These are phyloP conservation scores for Salvelinus fontinalis DNA, from an alignment of 2,113 vertebrate species.

Conservation along the genomic window DNA sequence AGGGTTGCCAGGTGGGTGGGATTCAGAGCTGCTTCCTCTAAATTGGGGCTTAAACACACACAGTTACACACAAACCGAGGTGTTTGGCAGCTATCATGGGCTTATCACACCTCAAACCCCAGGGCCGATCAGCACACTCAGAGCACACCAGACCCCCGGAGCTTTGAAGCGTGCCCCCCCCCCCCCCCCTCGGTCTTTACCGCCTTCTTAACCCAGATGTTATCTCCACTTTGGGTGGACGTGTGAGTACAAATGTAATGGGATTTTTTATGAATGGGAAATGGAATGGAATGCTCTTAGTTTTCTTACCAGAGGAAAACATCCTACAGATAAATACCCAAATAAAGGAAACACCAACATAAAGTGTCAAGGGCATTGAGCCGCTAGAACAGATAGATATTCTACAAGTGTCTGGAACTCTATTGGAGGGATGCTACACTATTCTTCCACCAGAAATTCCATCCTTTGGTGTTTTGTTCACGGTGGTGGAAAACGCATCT, in stretches of 20 bases:
- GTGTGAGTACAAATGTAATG: constrained; percentile 53
- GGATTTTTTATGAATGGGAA: constrained; percentile 44
- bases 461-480: too few species aligned
- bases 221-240: constrained; percentile 66
- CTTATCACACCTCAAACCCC: constrained; percentile 64
- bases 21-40: constrained; percentile 51
- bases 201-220: constrained; percentile 64
- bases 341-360: too few species aligned
- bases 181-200: constrained; percentile 37
- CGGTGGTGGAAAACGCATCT: too few species aligned
- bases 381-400: too few species aligned
- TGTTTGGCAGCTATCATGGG: constrained; percentile 73
- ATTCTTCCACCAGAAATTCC: too few species aligned
- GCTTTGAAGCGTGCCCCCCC: constrained; percentile 40
- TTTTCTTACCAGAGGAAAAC: constrained; percentile 19
- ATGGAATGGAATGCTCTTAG: constrained; percentile 41
- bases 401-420: too few species aligned
- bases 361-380: too few species aligned
- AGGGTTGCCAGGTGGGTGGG: constrained; percentile 61
- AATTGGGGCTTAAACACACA: constrained; percentile 43
- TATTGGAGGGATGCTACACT: too few species aligned
- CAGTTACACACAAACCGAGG: constrained; percentile 43
- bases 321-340: too few species aligned
- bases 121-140: constrained; percentile 53
- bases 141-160: constrained; percentile 32